These are phyloP conservation scores for Heliocidaris erythrogramma DNA, from an alignment of 35 echinoderm and acorn worm genomes.

Conservation along the genomic window DNA sequence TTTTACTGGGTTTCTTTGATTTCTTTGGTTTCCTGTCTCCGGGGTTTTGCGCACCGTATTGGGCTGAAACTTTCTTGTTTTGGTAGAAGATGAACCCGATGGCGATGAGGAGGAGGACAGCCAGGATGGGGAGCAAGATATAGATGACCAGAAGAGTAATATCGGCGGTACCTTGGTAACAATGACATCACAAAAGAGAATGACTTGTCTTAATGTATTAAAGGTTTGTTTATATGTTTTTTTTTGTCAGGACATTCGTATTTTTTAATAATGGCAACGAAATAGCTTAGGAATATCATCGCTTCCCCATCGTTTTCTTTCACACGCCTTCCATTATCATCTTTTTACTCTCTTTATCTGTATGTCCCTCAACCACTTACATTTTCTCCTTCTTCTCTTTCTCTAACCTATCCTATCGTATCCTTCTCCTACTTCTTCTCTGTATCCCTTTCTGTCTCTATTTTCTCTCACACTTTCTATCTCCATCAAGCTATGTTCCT, in stretches of 20 bases:
- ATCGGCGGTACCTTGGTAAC: background rate
- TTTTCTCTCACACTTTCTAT: background rate
- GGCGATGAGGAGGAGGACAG: background rate
- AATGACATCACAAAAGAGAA: no score
- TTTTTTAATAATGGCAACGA: no score
- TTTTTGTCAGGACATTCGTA: no score
- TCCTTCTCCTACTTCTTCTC: no score
- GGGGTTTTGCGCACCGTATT: background rate
- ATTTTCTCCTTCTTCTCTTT: no score
- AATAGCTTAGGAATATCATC: background rate
- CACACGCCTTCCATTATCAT: background rate
- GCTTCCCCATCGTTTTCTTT: background rate
- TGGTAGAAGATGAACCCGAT: conserved; percentile 8
- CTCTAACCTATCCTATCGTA: no score
- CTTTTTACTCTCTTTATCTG: no score
- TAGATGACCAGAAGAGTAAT: background rate
- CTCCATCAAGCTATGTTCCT: background rate
- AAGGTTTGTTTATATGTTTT: no score
- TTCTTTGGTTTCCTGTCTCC: background rate
- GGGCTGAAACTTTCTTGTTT: background rate
- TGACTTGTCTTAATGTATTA: no score
- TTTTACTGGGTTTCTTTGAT: background rate
- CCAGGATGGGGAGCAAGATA: background rate
- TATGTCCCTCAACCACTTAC: no score
- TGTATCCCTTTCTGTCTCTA: background rate